Conservation (phyloP, 2,888 invertebrate genomes). For the Acanthopleura granulata region DNA sequence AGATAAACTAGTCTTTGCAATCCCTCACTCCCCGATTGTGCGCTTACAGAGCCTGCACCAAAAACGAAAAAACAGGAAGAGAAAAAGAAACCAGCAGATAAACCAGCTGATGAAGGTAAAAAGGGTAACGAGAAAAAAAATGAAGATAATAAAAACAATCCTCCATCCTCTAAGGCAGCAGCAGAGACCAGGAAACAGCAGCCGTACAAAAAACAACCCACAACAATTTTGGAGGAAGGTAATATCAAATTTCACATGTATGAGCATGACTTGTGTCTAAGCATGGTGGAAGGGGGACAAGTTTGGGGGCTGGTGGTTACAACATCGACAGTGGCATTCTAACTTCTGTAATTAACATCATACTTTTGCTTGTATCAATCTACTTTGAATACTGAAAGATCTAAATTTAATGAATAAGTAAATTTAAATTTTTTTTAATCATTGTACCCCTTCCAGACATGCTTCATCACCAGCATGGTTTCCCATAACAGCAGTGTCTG, state of each 20-base stretch:
- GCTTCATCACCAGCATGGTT: no score
- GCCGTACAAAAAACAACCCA: constrained; percentile 51
- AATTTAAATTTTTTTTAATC: no score
- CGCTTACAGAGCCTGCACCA: constrained; percentile 21
- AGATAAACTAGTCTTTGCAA: not conserved
- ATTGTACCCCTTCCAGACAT: no score
- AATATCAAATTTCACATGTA: constrained; percentile 31
- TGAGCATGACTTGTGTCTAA: not conserved
- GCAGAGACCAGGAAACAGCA: constrained; percentile 44
- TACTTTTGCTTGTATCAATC: no score
- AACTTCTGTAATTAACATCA: no score
- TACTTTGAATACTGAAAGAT: no score
- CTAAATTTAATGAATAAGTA: no score
- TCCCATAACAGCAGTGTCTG: no score
- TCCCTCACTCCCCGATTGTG: not conserved
- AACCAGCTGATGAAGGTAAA: constrained; percentile 28
- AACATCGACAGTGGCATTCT: no score
- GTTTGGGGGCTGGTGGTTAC: no score
- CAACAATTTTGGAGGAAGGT: constrained; percentile 58
- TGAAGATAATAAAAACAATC: constrained; percentile 28
- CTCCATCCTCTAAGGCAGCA: constrained; percentile 33
- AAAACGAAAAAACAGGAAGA: constrained; percentile 28
- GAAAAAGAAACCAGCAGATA: constrained; percentile 30
- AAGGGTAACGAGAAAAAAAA: constrained; percentile 72
- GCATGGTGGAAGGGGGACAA: not conserved